A percentile compares a stretch with the other conserved stretches of the same genome.
phyloP scores from a whole-genome alignment of 2,797 vertebrate genomes.

The Eupleurogrammus muticus region DNA sequence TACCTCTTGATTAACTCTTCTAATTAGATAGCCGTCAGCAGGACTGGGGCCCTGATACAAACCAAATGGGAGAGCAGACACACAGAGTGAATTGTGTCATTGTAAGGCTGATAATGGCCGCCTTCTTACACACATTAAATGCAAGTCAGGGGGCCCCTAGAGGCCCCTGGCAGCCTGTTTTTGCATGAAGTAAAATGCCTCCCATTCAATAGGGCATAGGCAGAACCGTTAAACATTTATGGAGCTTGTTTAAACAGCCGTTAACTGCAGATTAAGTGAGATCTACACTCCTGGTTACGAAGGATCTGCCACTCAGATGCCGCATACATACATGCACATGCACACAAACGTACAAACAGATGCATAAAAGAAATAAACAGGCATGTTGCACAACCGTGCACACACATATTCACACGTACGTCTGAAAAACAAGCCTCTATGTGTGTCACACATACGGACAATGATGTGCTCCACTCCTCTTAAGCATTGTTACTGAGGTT shows the following conservation, averaged over 20 bases:
- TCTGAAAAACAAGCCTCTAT: conserved; percentile 21
- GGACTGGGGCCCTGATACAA: conserved; percentile 61
- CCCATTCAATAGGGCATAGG: conserved; percentile 73
- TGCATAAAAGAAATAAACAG: conserved; percentile 13
- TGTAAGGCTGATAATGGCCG: conserved; percentile 76
- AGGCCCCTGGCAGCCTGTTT: conserved; percentile 74
- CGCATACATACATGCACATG: conserved; percentile 13
- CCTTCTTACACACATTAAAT: conserved; percentile 79
- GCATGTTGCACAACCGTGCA: neutral
- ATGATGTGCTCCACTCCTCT: neutral
- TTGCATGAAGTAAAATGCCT: conserved; percentile 79
- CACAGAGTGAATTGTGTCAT: conserved; percentile 78
- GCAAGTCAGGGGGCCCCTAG: conserved; percentile 56
- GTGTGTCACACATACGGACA: conserved; percentile 17
- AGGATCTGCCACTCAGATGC: conserved; percentile 66
- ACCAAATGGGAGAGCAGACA: conserved; percentile 68
- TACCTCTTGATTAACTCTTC: conserved; percentile 63
- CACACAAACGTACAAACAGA: conserved; percentile 20
- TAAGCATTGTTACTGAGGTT: conserved; percentile 3
- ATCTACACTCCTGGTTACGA: conserved; percentile 65
- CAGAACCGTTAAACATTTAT: conserved; percentile 76
- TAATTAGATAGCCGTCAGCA: conserved; percentile 67
- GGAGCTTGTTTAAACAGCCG: conserved; percentile 83
- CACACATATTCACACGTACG: neutral
- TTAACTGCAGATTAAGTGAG: conserved; percentile 82